Conservation (phyloP, 2,888 invertebrate genomes). For the Oxytorus armatus region DNA sequence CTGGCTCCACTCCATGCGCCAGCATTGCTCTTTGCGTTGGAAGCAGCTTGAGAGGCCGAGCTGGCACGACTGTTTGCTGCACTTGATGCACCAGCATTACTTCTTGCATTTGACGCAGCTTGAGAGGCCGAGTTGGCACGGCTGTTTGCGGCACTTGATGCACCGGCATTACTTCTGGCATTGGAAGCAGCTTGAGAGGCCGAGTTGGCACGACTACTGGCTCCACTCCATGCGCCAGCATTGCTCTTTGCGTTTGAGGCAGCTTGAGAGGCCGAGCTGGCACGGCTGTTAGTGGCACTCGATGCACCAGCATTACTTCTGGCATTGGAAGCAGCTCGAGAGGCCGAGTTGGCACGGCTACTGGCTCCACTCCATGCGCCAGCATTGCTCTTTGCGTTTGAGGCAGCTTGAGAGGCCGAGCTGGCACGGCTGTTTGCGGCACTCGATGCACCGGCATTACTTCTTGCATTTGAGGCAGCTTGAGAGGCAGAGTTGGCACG, state of each 20-base stretch:
- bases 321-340: background rate
- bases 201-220: background rate
- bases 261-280: background rate
- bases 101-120: background rate
- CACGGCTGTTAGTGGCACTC: background rate
- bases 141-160: background rate
- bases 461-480: slow-evolving; percentile 1
- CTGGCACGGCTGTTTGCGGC: background rate
- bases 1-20: background rate
- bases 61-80: background rate
- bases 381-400: background rate
- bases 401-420: slow-evolving; percentile 9
- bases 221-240: background rate
- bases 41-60: background rate
- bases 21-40: background rate
- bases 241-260: background rate
- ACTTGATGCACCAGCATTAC: background rate
- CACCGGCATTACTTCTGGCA: background rate
- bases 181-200: background rate
- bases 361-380: background rate
- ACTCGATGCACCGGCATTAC: background rate
- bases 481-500: background rate
- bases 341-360: background rate
- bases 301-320: background rate
- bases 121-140: background rate